Evolutionary conservation across 2,797 vertebrate genomes (phyloP), one percentile per base, ranked within the genome.

Genomic region (Furcifer pardalis): DNA sequence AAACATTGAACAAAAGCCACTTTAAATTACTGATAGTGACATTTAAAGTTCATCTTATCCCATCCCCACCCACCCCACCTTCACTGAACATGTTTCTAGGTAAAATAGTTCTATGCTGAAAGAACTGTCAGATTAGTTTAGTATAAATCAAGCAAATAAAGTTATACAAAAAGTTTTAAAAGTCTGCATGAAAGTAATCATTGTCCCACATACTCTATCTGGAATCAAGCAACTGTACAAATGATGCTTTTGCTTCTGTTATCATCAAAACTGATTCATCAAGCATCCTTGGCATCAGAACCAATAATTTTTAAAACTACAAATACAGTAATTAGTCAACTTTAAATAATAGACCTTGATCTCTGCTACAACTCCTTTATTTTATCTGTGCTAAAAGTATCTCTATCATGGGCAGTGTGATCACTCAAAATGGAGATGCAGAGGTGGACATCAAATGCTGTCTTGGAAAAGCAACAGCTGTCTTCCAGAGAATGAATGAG

Each of bases 91-190:
- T 52, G 84, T 91, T 86, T 81, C 81, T 2, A 0, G 85, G 73
- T 85, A 84, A 84, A 56, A 82, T 86, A 82, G 80, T 84, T 75
- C 87, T 85, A 68, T 0, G 0, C 52, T 82, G 89, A 89, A 90
- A 83, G 78, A 90, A 81, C 46, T 83, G 75, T 59, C 73, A 89
- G 79, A 52, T 68, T 87, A 90, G 83, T 82, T 83, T 85, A 90
- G 90, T 82, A 87, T 87, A 85, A 91, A 42, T 30, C 7, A 84
- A 27, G 27, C 35, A 73, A 27, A 44, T 77, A 78, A 44, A 82
- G 66, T 82, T 62, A 8, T 32, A 25, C 30, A 62, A 60, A 62
- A 72, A 7, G 3, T 46, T 30, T 2, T 32, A 75, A 0, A 79
- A 44, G 77, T 88, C 32, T 87, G 86, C 81, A 82, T 4, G 46